Base-by-base conservation (phyloP, 1,140 invertebrate species). In the Drosophila takahashii region DNA sequence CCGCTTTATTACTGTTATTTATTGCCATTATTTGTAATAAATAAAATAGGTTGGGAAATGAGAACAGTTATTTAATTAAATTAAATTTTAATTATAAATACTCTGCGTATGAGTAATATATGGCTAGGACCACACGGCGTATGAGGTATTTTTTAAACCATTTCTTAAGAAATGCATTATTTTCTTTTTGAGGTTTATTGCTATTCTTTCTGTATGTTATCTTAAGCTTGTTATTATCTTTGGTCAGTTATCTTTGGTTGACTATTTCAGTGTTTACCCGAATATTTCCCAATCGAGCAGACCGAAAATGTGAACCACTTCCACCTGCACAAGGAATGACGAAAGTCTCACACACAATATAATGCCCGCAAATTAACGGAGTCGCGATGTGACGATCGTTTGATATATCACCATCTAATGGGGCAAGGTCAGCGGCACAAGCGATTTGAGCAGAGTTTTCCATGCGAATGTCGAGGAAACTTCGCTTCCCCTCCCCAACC, bases 341-440 rank as follows among this genome's bases (percentile, higher is more conserved):
- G 51, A 70, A 67, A 77, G 58, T 77, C 36, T 13, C 61, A 42
- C 61, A 42, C 81, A 75, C 58, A 85, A 67, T 74, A 16, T 69
- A 85, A 85, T 73, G 62, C 42, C 66, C 34, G 56, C 47, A 78
- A 81, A 83, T 81, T 70, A 81, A 70, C 37, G 41, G 41, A 53
- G 58, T 42, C 47, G 48, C 61, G 39, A 72, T 78, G 50, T 61
- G 64, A 58, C 52, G 39, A 65, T 77, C 69, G 39, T 64, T 69
- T 74, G 57, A 74, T 74, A 62, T 64, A 73, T 72, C 34, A 22
- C 74, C 66, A 36, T 53, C 71, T 74, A 74, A 74, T 74, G 58
- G 71, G 44, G 36, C 71, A 74, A 74, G 71, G 71, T 74, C 71
- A 59, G 32, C 67, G 48, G 42, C 47, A 41, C 27, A 52, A 53